Percentiles rank a stretch among this genome's conserved stretches.
Conservation (phyloP, 2,797 vertebrate genomes). For the Acrocephalus scirpaceus region DNA sequence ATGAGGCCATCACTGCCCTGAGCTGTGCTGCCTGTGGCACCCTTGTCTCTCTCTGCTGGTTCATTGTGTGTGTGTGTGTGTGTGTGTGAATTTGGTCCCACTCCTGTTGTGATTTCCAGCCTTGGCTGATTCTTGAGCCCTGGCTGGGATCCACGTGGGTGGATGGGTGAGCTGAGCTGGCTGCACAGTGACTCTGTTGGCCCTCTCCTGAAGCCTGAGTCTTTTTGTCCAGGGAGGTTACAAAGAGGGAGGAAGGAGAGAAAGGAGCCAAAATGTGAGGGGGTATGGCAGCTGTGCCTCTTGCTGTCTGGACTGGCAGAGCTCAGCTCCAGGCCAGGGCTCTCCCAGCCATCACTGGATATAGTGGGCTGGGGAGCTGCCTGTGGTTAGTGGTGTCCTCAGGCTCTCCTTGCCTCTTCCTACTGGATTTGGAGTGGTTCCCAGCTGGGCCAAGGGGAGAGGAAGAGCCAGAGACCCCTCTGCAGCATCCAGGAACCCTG, state of each 20-base stretch:
- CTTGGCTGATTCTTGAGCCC: background rate
- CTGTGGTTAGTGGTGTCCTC: background rate
- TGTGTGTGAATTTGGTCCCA: rapidly evolving
- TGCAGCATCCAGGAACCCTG: background rate
- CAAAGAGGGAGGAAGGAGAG: background rate
- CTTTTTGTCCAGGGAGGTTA: background rate
- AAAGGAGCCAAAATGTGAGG: background rate
- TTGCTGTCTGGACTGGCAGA: background rate
- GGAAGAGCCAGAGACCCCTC: background rate
- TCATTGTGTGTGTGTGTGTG: background rate
- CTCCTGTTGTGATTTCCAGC: background rate
- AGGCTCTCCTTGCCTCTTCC: background rate
- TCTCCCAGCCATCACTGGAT: background rate
- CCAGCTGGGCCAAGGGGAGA: background rate
- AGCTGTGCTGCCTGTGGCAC: background rate
- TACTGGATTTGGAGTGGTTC: background rate
- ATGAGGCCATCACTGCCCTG: background rate
- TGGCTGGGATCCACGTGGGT: background rate
- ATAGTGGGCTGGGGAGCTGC: background rate
- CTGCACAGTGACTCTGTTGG: background rate
- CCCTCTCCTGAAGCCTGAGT: background rate
- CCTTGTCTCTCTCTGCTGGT: background rate
- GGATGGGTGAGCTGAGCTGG: background rate
- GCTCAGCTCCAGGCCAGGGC: background rate
- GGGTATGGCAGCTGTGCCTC: background rate